Base-by-base conservation (phyloP, 53 echinoderm and acorn worm genomes). In the Stichopus horrens region DNA sequence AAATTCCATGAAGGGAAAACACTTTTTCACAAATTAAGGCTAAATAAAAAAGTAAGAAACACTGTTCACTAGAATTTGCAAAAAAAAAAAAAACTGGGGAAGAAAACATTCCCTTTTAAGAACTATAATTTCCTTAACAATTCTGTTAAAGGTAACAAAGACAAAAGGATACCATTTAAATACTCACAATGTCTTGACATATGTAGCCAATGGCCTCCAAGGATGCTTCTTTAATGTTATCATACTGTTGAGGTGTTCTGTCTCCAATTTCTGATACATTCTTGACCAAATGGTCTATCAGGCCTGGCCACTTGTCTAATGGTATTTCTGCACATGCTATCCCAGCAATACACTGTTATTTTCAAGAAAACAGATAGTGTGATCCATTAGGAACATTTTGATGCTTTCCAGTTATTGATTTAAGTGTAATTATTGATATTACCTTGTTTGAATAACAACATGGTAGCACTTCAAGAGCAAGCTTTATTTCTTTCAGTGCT, bases 171-270 rank as follows among this genome's bases (percentile, higher is more conserved):
- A 53, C 23, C 86, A 58, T 6, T 11, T 53, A n/a, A 79, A 13
- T 58, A 95, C 99, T 93, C 76, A 99, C 99, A 53, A 99, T 99
- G 76, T 99, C 99, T 92, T 99, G 99, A 83, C 99, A 96, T 89
- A 99, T 99, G 93, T 99, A 99, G 7, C 96, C 99, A 20, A 99
- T 99, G 73, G 96, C 94, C 89, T 99, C 99, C 77, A 99, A 86
- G 9, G 96, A 96, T 9, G 93, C 89, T 76, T 99, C 96, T 63
- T 96, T 96, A 77, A 93, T 90, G 5, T 87, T 52, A 18, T 94
- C 99, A 23, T 95, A 94, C 76, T 90, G 91, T 67, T 75, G 78
- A 10, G 86, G 77, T 6, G 89, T 71, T 53, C 58, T 92, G 8
- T 23, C 67, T 52, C 21, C 66, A 16, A 22, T 66, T 11, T 16